Evolutionary conservation across 2,888 invertebrate genomes (phyloP), one percentile per base, ranked within the genome.

Genomic region (Perdita meconis): DNA sequence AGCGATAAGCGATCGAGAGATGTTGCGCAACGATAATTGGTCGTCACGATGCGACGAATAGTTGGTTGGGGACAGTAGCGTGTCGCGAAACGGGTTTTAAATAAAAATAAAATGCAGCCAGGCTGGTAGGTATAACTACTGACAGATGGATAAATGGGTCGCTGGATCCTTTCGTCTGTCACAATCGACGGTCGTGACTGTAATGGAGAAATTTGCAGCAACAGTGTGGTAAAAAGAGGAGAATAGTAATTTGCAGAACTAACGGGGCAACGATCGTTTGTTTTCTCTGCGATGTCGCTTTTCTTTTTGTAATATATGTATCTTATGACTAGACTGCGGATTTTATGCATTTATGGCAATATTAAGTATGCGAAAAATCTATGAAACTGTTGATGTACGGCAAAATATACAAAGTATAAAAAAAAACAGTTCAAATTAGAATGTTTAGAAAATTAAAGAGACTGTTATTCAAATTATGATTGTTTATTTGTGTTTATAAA

Each of bases 181-280:
- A 68, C 64, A 50, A 50, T 65, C 19, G 16, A 4, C 8, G 40
- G 60, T 59, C 74, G 78, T 69, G 80, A 77, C 66, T 57, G 72
- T 38, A 57, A 66, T 65, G 53, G 51, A 38, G 22, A 51, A 38
- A 67, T 55, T 36, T 47, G 42, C 59, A 30, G 16, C 53, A n/a
- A 40, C 10, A 6, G 40, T 19, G 22, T 19, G 19, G 8, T 3
- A 2, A 8, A 13, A n/a, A 22, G 22, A 53, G 34, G n/a, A 24
- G 34, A 67, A 67, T 53, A 42, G 42, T 26, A 59, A 67, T 67
- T 30, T n/a, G 19, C 24, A 10, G 13, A 10, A 12, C n/a, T 42
- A 34, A 51, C 8, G 30, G 34, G 26, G 40, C 4, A 12, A 19
- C 1, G 42, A 51, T 24, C 16, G 6, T 24, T 19, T 36, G 5